Evolutionary conservation across 2,888 invertebrate genomes (phyloP).

Genomic region (Cerastis leucographa): DNA sequence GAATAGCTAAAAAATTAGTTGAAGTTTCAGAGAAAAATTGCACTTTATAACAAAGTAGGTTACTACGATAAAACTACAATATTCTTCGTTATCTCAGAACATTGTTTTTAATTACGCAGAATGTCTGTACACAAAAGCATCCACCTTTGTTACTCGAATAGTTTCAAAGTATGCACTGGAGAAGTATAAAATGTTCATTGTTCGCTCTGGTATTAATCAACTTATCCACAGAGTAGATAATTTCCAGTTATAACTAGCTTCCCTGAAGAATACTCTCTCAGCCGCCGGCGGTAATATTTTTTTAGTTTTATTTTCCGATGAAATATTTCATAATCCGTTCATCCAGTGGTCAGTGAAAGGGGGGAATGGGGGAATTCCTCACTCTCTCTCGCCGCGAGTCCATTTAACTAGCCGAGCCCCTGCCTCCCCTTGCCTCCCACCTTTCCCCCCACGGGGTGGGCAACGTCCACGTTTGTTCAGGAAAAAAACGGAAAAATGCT

Average conservation of each 20-base stretch:
- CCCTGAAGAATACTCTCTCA: conserved; percentile 63
- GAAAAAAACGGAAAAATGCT: conserved; percentile 79
- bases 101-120: conserved; percentile 24
- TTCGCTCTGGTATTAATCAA: conserved; percentile 54
- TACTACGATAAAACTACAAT: conserved; percentile 22
- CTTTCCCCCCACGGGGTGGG: conserved; percentile 67
- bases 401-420: conserved; percentile 77
- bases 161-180: conserved; percentile 50
- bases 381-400: conserved; percentile 78
- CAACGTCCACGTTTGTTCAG: conserved; percentile 83
- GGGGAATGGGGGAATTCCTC: conserved; percentile 66
- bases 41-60: conserved; percentile 7
- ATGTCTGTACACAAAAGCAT: conserved; percentile 30
- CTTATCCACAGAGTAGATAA: conserved; percentile 58
- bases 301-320: conserved; percentile 79
- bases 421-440: conserved; percentile 59
- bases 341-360: conserved; percentile 81
- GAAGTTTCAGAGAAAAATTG: conserved; percentile 19
- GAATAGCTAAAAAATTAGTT: conserved; percentile 1
- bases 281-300: conserved; percentile 69
- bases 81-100: conserved; percentile 15
- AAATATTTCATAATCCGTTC: conserved; percentile 87
- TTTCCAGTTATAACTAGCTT: conserved; percentile 68
- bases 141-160: conserved; percentile 38
- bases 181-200: conserved; percentile 46